phyloP scores from a whole-genome alignment of 2,888 invertebrate species.

The Coenonympha arcania region DNA sequence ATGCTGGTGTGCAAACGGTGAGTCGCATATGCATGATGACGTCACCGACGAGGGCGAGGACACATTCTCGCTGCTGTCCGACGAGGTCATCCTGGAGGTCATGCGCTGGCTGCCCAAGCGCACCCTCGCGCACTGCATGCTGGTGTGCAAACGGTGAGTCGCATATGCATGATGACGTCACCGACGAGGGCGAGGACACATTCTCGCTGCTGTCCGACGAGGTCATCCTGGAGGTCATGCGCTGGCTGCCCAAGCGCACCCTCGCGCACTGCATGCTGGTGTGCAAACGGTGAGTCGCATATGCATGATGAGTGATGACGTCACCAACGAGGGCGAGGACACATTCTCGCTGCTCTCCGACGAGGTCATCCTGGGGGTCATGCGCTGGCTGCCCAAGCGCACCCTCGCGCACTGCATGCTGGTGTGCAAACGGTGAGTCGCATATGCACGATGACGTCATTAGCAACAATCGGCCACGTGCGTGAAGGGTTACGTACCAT shows the following conservation, averaged over 20 bases:
- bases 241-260: conserved; percentile 85
- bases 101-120: conserved; percentile 88
- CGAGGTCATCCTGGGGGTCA: conserved; percentile 87
- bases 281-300: conserved; percentile 73
- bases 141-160: conserved; percentile 78
- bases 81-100: conserved; percentile 88
- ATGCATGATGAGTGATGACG: neutral
- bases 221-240: conserved; percentile 85
- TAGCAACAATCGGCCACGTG: too few species aligned
- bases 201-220: conserved; percentile 88
- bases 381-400: conserved; percentile 87
- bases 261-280: conserved; percentile 82
- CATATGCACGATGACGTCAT: neutral
- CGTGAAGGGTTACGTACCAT: too few species aligned
- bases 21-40: too few species aligned
- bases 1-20: too few species aligned
- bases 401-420: conserved; percentile 80
- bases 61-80: conserved; percentile 83
- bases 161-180: neutral
- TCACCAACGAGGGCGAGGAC: conserved; percentile 41
- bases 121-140: conserved; percentile 79
- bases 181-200: conserved; percentile 55
- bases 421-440: conserved; percentile 77
- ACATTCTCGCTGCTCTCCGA: conserved; percentile 85
- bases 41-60: conserved; percentile 53